Evolutionary conservation across 2,113 vertebrate genomes (phyloP), one percentile per base, ranked within the genome.

Genomic region (Paralichthys olivaceus): DNA sequence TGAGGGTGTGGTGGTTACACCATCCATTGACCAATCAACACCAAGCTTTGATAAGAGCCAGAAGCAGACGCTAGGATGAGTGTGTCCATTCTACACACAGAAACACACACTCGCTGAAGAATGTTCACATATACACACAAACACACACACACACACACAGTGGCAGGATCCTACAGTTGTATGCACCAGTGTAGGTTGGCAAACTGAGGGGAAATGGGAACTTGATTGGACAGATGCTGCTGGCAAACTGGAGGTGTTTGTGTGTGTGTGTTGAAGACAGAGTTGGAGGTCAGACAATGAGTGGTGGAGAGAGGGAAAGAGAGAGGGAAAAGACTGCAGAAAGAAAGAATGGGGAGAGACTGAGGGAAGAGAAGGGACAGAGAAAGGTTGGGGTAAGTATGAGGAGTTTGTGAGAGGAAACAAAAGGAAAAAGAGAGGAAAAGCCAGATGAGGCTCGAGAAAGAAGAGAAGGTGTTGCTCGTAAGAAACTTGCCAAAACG

Each of bases 41-140:
- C 76, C 20, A 29, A 77, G 79, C 75, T 89, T 83, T 93, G 88
- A 92, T 89, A 88, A 89, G 87, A 90, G 85, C 87, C 89, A 89
- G 89, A 57, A 82, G 72, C 79, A 55, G 67, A 40, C 22, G 77
- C 63, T 68, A 53, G 68, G 65, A 53, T 37, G 6, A 75, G 74
- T 80, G 66, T 70, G 45, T 81, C 69, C 61, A 49, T 22, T 65
- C 43, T 81, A 58, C 57, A 83, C 0, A 65, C 3, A 62, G 58
- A 72, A 29, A 20, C n/a, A 51, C 28, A 15, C 64, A 57, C 59
- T 0, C 13, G 69, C 11, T 4, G 4, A 61, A 12, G 15, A 53
- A 20, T 28, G 29, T 20, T 34, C 74, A 63, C 62, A 72, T 43
- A 66, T 53, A 72, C 28, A 81, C 37, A 62, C 70, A 75, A 34